Conservation (phyloP, 2,888 invertebrate species). For the Euproctis similis region DNA sequence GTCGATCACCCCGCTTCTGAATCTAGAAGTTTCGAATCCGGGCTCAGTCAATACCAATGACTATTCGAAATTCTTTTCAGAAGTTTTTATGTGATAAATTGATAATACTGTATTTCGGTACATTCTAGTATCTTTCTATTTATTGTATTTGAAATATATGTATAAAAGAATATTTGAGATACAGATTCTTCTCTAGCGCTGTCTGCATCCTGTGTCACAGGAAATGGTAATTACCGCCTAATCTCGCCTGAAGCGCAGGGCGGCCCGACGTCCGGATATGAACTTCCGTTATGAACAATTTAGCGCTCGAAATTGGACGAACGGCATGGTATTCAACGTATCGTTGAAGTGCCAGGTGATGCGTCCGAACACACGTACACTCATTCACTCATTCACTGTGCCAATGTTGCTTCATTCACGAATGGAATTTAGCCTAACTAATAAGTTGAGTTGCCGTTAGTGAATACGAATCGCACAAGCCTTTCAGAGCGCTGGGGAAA, state of each 20-base stretch:
- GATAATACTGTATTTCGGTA: too few relatives aligned
- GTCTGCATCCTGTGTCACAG: conserved; percentile 67
- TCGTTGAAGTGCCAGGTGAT: conserved; percentile 44
- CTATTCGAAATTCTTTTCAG: too few relatives aligned
- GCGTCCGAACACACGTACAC: conserved; percentile 37
- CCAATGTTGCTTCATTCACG: conserved; percentile 34
- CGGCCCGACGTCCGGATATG: conserved; percentile 83
- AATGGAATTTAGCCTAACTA: conserved; percentile 37
- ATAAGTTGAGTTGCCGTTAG: conserved; percentile 38
- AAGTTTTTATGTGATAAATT: too few relatives aligned
- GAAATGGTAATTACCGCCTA: conserved; percentile 78
- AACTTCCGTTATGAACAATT: conserved; percentile 92
- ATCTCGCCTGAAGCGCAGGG: conserved; percentile 72
- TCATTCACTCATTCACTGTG: conserved; percentile 11
- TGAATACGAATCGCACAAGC: conserved; percentile 50
- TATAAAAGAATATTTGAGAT: conserved; percentile 21
- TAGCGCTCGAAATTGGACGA: conserved; percentile 80
- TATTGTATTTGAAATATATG: too few relatives aligned
- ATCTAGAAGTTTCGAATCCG: too few relatives aligned
- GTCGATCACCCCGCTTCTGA: too few relatives aligned
- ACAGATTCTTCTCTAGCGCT: conserved; percentile 47
- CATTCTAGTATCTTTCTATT: too few relatives aligned
- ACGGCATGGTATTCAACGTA: conserved; percentile 60
- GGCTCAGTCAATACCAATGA: too few relatives aligned
- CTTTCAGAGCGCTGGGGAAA: conserved; percentile 46